Base-by-base conservation (phyloP, 2,797 vertebrate species). In the Karalla daura region DNA sequence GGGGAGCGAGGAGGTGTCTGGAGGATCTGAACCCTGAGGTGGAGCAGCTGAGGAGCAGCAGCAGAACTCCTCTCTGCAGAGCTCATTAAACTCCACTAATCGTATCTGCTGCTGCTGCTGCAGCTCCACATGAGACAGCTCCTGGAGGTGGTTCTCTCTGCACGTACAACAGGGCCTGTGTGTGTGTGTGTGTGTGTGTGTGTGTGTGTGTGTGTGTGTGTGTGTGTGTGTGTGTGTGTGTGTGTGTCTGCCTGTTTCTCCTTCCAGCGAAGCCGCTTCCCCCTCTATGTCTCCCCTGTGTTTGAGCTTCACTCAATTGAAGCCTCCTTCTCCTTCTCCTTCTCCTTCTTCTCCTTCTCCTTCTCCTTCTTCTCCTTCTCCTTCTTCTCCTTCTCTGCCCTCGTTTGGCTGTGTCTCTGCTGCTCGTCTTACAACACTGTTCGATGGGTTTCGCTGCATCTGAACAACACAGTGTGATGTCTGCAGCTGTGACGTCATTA, bases 31-130 rank as follows among this genome's bases (percentile, higher is more conserved):
- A 85, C 81, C 88, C 70, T 23, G 23, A 81, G 86, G 74, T 70
- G 75, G 55, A 66, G 74, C 55, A 58, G 58, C 80, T 76, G 75
- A 63, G 69, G 73, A 77, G 70, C 55, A 41, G 58, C 37, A 65
- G 67, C 74, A 66, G 41, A 81, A 75, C 71, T 53, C 78, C 79
- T 89, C 84, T 91, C 85, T 67, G 83, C 84, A 89, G 84, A 87
- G 85, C 86, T 92, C 89, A 89, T 91, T 92, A 92, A 85, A 85
- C 67, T 53, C 68, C 61, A 79, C 83, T 90, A 88, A 89, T 88
- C 83, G 63, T 71, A 79, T 84, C 76, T 78, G 84, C 83, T 88
- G 78, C 74, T 15, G 47, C 79, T 50, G 71, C 77, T n/a, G n/a
- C n/a, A n/a, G n/a, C n/a, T n/a, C n/a, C n/a, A 65, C 72, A 74